Conservation (phyloP, 2,113 vertebrate species). For the Apodemus speciosus region DNA sequence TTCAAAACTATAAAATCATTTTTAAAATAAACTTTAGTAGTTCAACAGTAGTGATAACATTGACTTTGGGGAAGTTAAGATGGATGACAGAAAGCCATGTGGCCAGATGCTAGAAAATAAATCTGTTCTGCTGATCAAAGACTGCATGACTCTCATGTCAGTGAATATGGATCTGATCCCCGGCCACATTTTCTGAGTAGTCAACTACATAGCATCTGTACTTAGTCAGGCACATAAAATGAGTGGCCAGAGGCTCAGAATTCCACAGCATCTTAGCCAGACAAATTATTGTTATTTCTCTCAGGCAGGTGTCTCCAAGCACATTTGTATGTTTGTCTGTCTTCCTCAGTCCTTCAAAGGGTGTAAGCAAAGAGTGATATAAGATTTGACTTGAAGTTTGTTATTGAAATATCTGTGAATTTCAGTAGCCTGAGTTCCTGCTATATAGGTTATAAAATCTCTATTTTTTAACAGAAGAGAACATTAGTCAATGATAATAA, state of each 20-base stretch:
- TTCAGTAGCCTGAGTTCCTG: not conserved
- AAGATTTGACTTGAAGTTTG: not conserved
- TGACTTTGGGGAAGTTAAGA: conserved; percentile 24
- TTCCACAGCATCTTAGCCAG: conserved; percentile 14
- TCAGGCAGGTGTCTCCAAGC: not conserved
- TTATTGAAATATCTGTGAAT: not conserved
- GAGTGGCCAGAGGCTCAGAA: not conserved
- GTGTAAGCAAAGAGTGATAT: not conserved
- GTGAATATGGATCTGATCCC: not conserved
- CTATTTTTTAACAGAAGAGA: not conserved
- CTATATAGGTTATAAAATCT: not conserved
- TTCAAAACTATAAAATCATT: conserved; percentile 46
- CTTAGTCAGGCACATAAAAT: conserved; percentile 7
- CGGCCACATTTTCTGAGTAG: not conserved
- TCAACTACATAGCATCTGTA: not conserved
- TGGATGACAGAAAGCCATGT: not conserved
- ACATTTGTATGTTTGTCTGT: conserved; percentile 17
- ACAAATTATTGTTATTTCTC: conserved; percentile 46
- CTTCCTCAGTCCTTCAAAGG: conserved; percentile 18
- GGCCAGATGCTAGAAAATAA: conserved; percentile 10
- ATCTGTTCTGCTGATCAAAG: not conserved
- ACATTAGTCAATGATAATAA: not conserved
- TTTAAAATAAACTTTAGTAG: conserved; percentile 27
- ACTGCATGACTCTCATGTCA: not conserved
- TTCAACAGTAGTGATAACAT: not conserved